phyloP scores from a whole-genome alignment of 2,888 invertebrate genomes.

The Zygaena filipendulae region DNA sequence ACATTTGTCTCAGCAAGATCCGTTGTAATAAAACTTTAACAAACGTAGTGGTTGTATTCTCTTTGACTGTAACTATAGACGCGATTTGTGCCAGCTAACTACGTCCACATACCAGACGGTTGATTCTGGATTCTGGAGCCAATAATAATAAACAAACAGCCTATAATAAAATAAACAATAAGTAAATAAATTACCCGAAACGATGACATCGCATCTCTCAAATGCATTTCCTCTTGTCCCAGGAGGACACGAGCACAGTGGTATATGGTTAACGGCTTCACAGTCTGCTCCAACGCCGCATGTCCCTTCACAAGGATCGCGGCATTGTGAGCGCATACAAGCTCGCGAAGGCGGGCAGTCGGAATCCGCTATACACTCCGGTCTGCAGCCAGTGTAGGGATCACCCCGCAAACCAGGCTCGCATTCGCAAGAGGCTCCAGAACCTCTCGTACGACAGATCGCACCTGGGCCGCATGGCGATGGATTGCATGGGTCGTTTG shows the following conservation, averaged over 20 bases:
- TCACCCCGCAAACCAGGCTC: constrained; percentile 78
- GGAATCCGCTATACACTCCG: constrained; percentile 89
- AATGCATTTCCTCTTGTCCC: constrained; percentile 78
- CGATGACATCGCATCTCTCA: constrained; percentile 64
- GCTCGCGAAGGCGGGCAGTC: constrained; percentile 86
- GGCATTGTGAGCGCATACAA: constrained; percentile 85
- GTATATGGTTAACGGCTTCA: constrained; percentile 76
- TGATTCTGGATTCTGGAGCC: too few relatives aligned
- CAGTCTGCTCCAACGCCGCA: constrained; percentile 87
- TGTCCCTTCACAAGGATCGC: constrained; percentile 83
- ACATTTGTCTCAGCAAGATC: too few relatives aligned
- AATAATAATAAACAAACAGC: too few relatives aligned
- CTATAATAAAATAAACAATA: background rate
- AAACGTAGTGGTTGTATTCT: too few relatives aligned
- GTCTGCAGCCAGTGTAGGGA: constrained; percentile 80
- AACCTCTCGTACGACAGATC: constrained; percentile 78
- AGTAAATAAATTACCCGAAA: constrained; percentile 29
- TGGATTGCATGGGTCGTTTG: constrained; percentile 82
- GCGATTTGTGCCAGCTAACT: too few relatives aligned
- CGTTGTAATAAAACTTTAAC: too few relatives aligned
- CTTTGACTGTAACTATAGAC: too few relatives aligned
- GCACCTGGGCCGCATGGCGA: constrained; percentile 88
- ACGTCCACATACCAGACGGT: too few relatives aligned
- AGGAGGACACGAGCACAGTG: constrained; percentile 77
- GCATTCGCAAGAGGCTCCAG: constrained; percentile 79